Conservation (phyloP, 2,888 invertebrate genomes). For the Laspeyria flexula region DNA sequence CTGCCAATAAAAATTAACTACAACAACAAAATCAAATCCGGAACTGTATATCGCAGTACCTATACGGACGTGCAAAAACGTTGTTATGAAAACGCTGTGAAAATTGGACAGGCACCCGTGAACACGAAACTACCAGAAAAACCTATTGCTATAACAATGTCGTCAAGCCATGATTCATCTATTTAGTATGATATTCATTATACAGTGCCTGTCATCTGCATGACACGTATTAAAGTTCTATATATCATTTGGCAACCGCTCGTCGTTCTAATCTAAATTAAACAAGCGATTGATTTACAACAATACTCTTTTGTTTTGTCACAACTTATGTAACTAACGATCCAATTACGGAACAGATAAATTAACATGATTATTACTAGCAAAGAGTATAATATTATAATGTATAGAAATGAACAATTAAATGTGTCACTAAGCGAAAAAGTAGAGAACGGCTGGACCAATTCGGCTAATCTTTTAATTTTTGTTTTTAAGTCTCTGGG, state of each 20-base stretch:
- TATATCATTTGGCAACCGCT: neutral
- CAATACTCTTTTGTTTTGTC: slow-evolving; percentile 2
- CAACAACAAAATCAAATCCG: too few species aligned
- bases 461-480: too few species aligned
- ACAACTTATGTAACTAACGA: slow-evolving; percentile 4
- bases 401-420: too few species aligned
- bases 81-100: too few species aligned
- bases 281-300: slow-evolving; percentile 6
- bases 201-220: neutral
- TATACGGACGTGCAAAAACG: too few species aligned
- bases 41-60: too few species aligned
- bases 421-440: too few species aligned
- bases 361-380: neutral
- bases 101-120: too few species aligned
- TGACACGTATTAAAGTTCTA: neutral
- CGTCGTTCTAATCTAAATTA: slow-evolving; percentile 4
- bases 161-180: neutral
- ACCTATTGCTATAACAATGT: neutral
- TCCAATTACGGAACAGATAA: slow-evolving; percentile 1
- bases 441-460: too few species aligned
- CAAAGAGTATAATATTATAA: too few species aligned
- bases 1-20: too few species aligned
- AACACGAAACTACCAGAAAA: neutral
- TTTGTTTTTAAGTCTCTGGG: too few species aligned
- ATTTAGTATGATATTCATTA: neutral